Evolutionary conservation across 1,140 invertebrate genomes (phyloP), one percentile per base, ranked within the genome.

Genomic region (Pristionchus pacificus): DNA sequence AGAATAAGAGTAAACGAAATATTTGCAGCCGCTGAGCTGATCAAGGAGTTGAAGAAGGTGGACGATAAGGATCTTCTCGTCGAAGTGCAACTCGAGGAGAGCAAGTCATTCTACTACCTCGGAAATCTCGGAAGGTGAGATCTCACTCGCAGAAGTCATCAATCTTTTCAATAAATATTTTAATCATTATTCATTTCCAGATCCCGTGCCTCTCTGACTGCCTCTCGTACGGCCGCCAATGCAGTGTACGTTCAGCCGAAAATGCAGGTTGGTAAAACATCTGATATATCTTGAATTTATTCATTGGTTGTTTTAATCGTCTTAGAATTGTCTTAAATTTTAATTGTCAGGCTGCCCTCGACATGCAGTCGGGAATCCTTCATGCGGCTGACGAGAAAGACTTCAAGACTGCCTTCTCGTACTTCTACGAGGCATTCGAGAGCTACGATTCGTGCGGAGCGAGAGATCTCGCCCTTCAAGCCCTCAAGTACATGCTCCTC

Each of bases 401-500:
- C 84, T 99, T 99, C 85, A 98, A 99, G 88, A 99, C 96, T 77
- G 97, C 96, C 49, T 99, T 96, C 85, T 98, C 96, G 55, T 99
- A 99, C 84, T 99, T 98, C 84, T 99, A 98, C 86, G 97, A 99
- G 88, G 96, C 96, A 49, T 99, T 99, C 86, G 97, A 99, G 88
- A 95, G 95, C 74, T 98, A 95, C 86, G 95, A 98, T 85, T 95
- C 93, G 77, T 91, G 95, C 24, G 85, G 84, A 69, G 71, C 77
- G 19, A 90, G 89, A 80, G 89, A 90, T 15, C 95, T 93, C 85
- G 95, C 96, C 13, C 85, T 98, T 1, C 92, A 90, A 57, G 92
- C 93, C 27, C 86, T 99, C 0, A 99, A 99, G 84, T 99, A 99
- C 85, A 99, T 99, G 96, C 88, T 99, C 70, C 84, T 99, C 61